Evolutionary conservation across 2,888 invertebrate genomes (phyloP), one percentile per base, ranked within the genome.

Genomic region (Rhamphomyia laevipes): DNA sequence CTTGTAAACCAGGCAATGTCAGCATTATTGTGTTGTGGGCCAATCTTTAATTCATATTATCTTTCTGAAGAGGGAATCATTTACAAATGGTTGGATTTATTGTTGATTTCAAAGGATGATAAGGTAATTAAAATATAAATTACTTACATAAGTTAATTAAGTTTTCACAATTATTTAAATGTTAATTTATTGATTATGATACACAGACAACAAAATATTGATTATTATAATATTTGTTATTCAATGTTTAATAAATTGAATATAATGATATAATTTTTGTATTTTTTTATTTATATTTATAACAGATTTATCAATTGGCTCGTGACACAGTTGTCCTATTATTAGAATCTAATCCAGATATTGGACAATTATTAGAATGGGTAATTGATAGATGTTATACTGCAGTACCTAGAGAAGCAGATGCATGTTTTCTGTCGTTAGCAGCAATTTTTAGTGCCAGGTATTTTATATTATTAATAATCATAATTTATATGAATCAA

Each of bases 351-450:
- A 99, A 95, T 73, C 88, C 93, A 0, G 94, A 94, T 66, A 86
- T 88, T 57, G 88, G 90, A 0, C 81, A 87, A 6, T 73, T 99
- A 46, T 74, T 99, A 42, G 99, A 99, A 71, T 99, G 97, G 97
- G 87, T 94, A 1, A 93, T 99, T 45, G 94, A 96, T 73, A 83
- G 93, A 50, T 99, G 99, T 70, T 99, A 93, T 70, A 97, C 94
- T 0, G 93, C 93, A 7, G 72, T 84, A 9, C 83, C 86, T 3
- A 81, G 87, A 55, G 91, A 96, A 37, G 94, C 96, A 2, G 95
- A 96, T 68, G 91, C 93, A 2, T 97, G 97, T 67, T 99, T 99
- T 69, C 78, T 91, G 65, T 94, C 96, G 4, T 76, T 99, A 47
- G 93, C 95, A 5, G 88, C 94, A 9, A 90, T 99, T 59, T 99